Evolutionary conservation across 2,113 vertebrate species (phyloP).

Genomic region (Tachuris rubrigastra): DNA sequence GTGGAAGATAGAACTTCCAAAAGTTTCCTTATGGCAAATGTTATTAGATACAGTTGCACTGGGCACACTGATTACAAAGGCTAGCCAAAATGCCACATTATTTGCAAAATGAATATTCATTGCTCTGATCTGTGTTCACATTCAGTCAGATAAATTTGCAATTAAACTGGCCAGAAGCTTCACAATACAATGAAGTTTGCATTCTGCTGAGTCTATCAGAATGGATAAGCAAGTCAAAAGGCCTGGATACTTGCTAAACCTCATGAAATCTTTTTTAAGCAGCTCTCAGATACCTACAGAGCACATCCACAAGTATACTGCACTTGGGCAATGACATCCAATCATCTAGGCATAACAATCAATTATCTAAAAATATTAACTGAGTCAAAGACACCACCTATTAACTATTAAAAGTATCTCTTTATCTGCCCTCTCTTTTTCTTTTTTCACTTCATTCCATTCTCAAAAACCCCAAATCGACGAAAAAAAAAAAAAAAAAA

Average conservation of each 20-base stretch:
- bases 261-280: not conserved
- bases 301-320: not conserved
- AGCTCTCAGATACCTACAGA: not conserved
- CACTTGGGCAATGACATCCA: not conserved
- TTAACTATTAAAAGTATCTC: not conserved
- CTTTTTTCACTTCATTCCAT: not conserved
- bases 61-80: fast-evolving
- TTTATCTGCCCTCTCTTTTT: not conserved
- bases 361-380: not conserved
- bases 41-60: not conserved
- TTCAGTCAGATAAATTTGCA: not conserved
- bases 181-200: not conserved
- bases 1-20: not conserved
- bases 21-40: too few species aligned
- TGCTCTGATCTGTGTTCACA: not conserved
- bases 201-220: not conserved
- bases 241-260: not conserved
- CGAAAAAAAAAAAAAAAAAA: not conserved
- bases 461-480: not conserved
- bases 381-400: not conserved
- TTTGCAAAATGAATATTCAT: not conserved
- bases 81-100: not conserved
- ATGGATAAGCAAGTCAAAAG: not conserved
- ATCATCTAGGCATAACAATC: not conserved
- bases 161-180: not conserved